phyloP scores from a whole-genome alignment of 1,140 invertebrate species.

The Apolygus lucorum region DNA sequence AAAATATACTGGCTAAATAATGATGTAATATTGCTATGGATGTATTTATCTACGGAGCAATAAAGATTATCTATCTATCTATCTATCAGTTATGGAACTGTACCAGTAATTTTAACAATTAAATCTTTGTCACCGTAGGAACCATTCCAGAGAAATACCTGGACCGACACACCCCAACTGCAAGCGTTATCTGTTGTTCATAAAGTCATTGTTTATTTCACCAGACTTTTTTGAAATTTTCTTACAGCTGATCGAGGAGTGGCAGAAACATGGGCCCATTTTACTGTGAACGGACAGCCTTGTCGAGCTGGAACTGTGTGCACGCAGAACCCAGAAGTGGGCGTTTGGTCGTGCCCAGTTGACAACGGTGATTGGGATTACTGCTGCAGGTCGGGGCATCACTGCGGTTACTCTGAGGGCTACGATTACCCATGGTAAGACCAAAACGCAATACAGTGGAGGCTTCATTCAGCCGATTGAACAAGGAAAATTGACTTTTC shows the following conservation, averaged over 20 bases:
- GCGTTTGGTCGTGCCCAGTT: constrained; percentile 68
- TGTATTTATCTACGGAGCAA: too few relatives aligned
- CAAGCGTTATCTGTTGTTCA: constrained; percentile 6
- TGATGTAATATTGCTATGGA: too few relatives aligned
- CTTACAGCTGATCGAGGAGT: constrained; percentile 33
- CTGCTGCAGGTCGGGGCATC: constrained; percentile 66
- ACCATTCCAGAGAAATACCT: too few relatives aligned
- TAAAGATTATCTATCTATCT: too few relatives aligned
- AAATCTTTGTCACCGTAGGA: too few relatives aligned
- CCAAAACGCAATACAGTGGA: too few relatives aligned
- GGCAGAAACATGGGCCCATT: constrained; percentile 52
- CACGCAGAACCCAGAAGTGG: constrained; percentile 56
- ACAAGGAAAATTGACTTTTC: too few relatives aligned
- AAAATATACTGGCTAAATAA: too few relatives aligned
- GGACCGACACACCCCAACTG: not conserved
- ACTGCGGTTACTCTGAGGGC: constrained; percentile 69
- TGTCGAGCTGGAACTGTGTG: constrained; percentile 61
- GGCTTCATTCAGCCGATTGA: too few relatives aligned
- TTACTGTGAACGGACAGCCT: constrained; percentile 65
- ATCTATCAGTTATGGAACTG: too few relatives aligned
- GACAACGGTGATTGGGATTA: constrained; percentile 71
- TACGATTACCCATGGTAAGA: constrained; percentile 63
- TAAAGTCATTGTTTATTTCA: not conserved
- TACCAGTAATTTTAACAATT: not conserved
- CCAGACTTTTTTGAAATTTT: constrained; percentile 26